Percentiles rank a stretch among this genome's conserved stretches.
Conservation (phyloP, 2,888 invertebrate species). For the Auanema freiburgensis region DNA sequence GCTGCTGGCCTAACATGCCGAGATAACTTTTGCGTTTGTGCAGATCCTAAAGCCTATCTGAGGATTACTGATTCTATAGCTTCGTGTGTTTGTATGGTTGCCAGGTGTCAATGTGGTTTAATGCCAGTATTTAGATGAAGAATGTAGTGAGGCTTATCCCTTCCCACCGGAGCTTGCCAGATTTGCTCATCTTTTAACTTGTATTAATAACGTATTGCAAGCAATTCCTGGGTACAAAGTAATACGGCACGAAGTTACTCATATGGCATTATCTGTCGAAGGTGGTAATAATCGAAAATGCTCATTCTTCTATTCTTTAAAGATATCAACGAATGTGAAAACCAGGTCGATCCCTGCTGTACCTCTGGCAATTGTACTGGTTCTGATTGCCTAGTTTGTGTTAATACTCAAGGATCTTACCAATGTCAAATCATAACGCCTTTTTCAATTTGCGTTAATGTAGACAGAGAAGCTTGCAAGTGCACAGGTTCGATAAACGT, state of each 20-base stretch:
- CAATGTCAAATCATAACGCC: constrained; percentile 2
- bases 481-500: constrained; percentile 10
- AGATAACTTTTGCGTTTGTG: neutral
- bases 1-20: neutral
- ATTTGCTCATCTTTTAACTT: neutral
- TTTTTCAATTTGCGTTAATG: neutral
- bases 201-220: neutral
- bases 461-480: constrained; percentile 9
- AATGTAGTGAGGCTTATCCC: constrained; percentile 6
- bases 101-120: neutral
- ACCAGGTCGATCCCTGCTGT: constrained; percentile 1
- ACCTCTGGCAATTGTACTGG: constrained; percentile 3
- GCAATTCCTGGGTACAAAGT: constrained; percentile 11
- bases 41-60: neutral
- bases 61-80: neutral
- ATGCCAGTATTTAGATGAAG: constrained; percentile 1
- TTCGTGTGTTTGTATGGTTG: neutral
- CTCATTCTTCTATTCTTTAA: constrained; percentile 1
- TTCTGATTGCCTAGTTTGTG: constrained; percentile 9
- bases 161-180: neutral
- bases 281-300: constrained; percentile 5
- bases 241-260: constrained; percentile 5
- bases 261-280: neutral
- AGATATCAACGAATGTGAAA: constrained; percentile 19
- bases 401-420: constrained; percentile 13